Conservation (phyloP, 2,797 vertebrate species). For the Neosalanx taihuensis region DNA sequence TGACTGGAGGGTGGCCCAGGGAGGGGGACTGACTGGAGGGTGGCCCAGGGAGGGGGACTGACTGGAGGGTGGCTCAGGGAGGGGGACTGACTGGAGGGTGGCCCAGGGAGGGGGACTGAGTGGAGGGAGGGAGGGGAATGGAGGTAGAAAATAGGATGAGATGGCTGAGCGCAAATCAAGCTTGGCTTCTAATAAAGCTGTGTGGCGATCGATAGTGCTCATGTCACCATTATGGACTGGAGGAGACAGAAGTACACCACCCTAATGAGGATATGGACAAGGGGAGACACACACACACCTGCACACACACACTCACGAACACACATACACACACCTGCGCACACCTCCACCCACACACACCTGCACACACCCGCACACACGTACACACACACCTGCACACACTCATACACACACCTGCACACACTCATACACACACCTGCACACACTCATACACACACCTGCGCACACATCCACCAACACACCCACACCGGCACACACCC, state of each 20-base stretch:
- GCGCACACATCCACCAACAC: no score
- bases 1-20: conserved; percentile 9
- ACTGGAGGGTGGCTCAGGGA: no score
- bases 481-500: no score
- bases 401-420: no score
- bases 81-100: not conserved
- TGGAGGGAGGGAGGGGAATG: conserved; percentile 12
- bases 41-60: no score
- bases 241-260: conserved; percentile 13
- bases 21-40: not conserved
- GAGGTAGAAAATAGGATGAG: not conserved
- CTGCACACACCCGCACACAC: no score
- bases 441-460: no score
- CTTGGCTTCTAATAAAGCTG: conserved; percentile 33
- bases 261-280: conserved; percentile 5
- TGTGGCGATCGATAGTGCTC: conserved; percentile 36
- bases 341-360: not conserved
- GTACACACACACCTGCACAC: no score
- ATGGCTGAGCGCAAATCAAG: conserved; percentile 18
- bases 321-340: not conserved
- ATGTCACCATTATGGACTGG: conserved; percentile 32
- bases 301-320: no score
- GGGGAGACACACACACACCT: not conserved
- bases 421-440: no score
- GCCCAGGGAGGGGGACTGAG: not conserved